phyloP scores from a whole-genome alignment of 2,888 invertebrate species.

The Perizoma flavofasciatum region DNA sequence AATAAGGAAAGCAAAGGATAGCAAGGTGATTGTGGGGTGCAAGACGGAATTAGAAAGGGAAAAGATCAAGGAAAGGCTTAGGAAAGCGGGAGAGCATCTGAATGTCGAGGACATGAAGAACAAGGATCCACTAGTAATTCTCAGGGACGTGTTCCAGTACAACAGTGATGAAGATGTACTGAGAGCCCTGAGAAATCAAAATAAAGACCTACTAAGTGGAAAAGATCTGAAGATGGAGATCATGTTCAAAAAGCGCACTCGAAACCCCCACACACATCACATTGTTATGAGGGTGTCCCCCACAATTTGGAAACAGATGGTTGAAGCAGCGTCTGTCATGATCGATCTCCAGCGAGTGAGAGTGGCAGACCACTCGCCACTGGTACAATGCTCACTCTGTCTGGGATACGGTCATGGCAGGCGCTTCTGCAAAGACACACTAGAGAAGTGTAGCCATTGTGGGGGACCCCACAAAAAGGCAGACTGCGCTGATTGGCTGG shows the following conservation, averaged over 20 bases:
- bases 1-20: constrained; percentile 19
- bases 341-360: too few species aligned
- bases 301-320: background rate
- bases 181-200: constrained; percentile 11
- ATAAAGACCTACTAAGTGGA: constrained; percentile 1
- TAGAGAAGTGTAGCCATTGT: constrained; percentile 2
- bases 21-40: constrained; percentile 14
- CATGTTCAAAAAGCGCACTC: background rate
- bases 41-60: constrained; percentile 6
- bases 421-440: constrained; percentile 7
- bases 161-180: constrained; percentile 13
- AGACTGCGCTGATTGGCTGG: constrained; percentile 6
- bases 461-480: constrained; percentile 8
- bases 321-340: background rate
- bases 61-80: constrained; percentile 3
- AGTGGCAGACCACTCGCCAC: background rate
- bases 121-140: constrained; percentile 16
- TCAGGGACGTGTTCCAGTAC: constrained; percentile 2
- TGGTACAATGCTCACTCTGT: constrained; percentile 6
- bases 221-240: too few species aligned
- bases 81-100: background rate
- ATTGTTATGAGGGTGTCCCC: constrained; percentile 11
- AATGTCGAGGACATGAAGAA: constrained; percentile 11
- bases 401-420: constrained; percentile 17
- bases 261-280: constrained; percentile 2